Evolutionary conservation across 2,113 vertebrate species (phyloP), one percentile per base, ranked within the genome.

Genomic region (Edolisoma coerulescens): DNA sequence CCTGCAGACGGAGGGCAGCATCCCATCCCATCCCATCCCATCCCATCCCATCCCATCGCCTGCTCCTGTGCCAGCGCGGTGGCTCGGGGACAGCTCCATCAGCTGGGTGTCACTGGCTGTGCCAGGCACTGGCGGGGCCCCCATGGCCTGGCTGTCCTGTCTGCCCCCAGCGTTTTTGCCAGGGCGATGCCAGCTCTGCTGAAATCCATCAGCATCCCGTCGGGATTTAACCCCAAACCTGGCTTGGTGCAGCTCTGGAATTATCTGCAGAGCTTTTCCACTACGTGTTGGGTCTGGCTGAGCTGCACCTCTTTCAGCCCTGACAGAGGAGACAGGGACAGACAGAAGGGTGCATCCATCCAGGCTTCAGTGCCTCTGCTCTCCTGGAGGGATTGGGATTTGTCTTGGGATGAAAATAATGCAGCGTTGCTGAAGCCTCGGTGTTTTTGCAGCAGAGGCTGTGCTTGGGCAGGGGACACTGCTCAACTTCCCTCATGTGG

Each of bases 391-490:
- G 64, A 8, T 7, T 13, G 18, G 20, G 24, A 15, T 53, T 77
- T 84, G 19, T 70, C 3, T 35, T 42, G 60, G 50, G n/a, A 32
- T 50, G 54, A 11, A 26, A 71, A 63, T 20, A 32, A 37, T 0
- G 6, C 0, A 0, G 9, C 0, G 0, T 10, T 1, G 56, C 65
- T 63, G 65, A 27, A 79, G 3, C 32, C 45, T 32, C 8, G 0
- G 18, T 28, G 2, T n/a, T 75, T 83, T 59, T 57, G 37, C 69
- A 24, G 54, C 60, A 28, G 42, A 35, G 21, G 52, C 15, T 19
- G 64, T 7, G 42, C 16, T 45, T 20, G 65, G 1, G 1, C 22
- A 21, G 56, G 41, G 73, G 11, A 54, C 0, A 0, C 14, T 7
- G 23, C 20, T 73, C 0, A 0, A 6, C 14, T 49, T 56, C 5